A percentile compares a stretch with the other conserved stretches of the same genome.
phyloP scores from a whole-genome alignment of 2,888 invertebrate genomes.

The Hemistola chrysoprasaria region DNA sequence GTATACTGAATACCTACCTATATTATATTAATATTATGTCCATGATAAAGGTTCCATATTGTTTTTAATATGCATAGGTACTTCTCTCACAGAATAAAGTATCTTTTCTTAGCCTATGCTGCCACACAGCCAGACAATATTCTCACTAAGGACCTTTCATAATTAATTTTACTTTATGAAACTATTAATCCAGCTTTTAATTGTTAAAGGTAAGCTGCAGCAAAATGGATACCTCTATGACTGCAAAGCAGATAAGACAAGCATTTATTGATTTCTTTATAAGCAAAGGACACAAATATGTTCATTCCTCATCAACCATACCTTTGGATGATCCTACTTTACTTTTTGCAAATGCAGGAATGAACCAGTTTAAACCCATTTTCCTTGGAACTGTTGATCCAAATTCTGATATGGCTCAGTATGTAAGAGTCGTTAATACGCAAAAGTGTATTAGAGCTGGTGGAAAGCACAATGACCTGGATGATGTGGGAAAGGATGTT shows the following conservation, averaged over 20 bases:
- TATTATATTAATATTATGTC: too few relatives aligned
- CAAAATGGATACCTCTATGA: conserved; percentile 82
- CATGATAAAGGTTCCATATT: too few relatives aligned
- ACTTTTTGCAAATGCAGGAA: conserved; percentile 98
- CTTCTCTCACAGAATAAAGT: too few relatives aligned
- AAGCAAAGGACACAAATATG: conserved; percentile 93
- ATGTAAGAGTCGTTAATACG: conserved; percentile 94
- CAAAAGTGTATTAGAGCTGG: conserved; percentile 99
- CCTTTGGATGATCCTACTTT: conserved; percentile 99
- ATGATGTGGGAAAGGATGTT: conserved; percentile 99
- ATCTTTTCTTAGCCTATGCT: too few relatives aligned
- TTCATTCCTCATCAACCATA: conserved; percentile 98
- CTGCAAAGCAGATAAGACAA: conserved; percentile 91
- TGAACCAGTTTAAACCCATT: conserved; percentile 99
- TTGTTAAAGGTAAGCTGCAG: conserved; percentile 33
- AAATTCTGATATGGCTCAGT: conserved; percentile 96
- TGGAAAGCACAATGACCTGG: conserved; percentile 99
- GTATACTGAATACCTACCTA: too few relatives aligned
- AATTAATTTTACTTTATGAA: too few relatives aligned
- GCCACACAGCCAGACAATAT: too few relatives aligned
- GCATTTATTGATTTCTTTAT: conserved; percentile 95
- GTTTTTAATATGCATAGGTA: too few relatives aligned
- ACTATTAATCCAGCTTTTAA: neutral
- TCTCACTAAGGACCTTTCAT: too few relatives aligned
- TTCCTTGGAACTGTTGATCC: conserved; percentile 98